Evolutionary conservation across 2,888 invertebrate genomes (phyloP).

Genomic region (Xestia rhomboidea): DNA sequence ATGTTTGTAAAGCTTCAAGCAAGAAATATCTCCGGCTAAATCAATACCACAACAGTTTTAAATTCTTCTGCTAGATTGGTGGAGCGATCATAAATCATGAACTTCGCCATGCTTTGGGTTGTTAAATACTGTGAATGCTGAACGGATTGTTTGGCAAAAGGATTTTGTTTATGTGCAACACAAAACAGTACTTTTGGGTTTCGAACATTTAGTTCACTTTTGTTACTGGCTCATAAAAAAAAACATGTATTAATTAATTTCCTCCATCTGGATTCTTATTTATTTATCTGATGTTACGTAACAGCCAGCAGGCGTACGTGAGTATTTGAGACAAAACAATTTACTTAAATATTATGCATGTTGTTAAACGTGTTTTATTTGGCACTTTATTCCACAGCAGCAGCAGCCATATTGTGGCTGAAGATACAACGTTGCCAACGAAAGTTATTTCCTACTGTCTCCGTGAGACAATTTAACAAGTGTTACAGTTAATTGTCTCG

Average conservation of each 20-base stretch:
- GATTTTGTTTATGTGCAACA: constrained; percentile 67
- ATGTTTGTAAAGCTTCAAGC: constrained; percentile 39
- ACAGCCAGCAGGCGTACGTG: constrained; percentile 37
- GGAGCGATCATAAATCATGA: constrained; percentile 69
- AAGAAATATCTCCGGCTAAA: constrained; percentile 56
- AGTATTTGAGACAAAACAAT: constrained; percentile 55
- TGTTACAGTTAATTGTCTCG: constrained; percentile 81
- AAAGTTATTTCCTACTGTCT: constrained; percentile 83
- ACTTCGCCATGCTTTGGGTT: constrained; percentile 64
- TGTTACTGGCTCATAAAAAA: constrained; percentile 51
- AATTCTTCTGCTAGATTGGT: constrained; percentile 66
- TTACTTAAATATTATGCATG: constrained; percentile 55
- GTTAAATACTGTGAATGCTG: constrained; percentile 66
- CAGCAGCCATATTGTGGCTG: constrained; percentile 68
- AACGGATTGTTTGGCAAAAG: constrained; percentile 66
- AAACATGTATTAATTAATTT: constrained; percentile 27
- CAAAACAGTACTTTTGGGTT: constrained; percentile 56
- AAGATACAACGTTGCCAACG: constrained; percentile 79
- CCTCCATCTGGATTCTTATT: constrained; percentile 38
- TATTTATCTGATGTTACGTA: constrained; percentile 49
- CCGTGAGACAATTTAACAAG: constrained; percentile 82
- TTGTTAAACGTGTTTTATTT: constrained; percentile 78
- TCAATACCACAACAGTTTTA: constrained; percentile 60
- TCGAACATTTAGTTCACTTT: constrained; percentile 42
- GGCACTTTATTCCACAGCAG: constrained; percentile 77